Conservation (phyloP, 2,888 invertebrate genomes). For the Plebejus argus region DNA sequence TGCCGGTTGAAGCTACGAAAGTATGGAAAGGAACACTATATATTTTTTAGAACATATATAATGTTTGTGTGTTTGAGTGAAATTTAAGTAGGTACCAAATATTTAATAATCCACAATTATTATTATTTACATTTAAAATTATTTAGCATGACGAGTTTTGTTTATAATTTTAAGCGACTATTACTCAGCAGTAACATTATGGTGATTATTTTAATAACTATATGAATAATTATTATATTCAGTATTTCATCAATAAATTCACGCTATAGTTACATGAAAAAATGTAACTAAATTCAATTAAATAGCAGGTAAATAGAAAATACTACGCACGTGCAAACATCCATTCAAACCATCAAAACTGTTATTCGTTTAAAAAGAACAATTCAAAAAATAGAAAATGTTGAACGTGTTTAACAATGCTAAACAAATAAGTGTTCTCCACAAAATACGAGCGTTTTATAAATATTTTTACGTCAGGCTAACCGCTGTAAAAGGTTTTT, state of each 20-base stretch:
- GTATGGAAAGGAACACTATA: conserved; percentile 48
- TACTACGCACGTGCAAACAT: not conserved
- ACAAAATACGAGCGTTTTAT: conserved; percentile 59
- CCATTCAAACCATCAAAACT: conserved; percentile 6
- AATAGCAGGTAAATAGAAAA: not conserved
- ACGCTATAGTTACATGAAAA: not conserved
- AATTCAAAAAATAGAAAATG: conserved; percentile 13
- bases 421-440: conserved; percentile 54
- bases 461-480: conserved; percentile 75
- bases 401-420: conserved; percentile 30
- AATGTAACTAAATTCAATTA: not conserved
- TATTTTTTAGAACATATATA: too few species aligned
- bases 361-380: not conserved
- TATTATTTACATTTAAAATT: too few species aligned
- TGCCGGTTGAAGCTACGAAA: conserved; percentile 53
- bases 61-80: too few species aligned
- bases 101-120: too few species aligned
- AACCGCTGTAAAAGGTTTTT: conserved; percentile 80
- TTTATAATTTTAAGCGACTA: too few species aligned
- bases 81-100: too few species aligned
- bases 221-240: too few species aligned
- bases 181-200: too few species aligned
- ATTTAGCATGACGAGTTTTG: too few species aligned
- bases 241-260: too few species aligned
- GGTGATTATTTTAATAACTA: too few species aligned